These are phyloP conservation scores for Argya squamiceps DNA, from an alignment of 2,797 vertebrate species.

Conservation along the genomic window DNA sequence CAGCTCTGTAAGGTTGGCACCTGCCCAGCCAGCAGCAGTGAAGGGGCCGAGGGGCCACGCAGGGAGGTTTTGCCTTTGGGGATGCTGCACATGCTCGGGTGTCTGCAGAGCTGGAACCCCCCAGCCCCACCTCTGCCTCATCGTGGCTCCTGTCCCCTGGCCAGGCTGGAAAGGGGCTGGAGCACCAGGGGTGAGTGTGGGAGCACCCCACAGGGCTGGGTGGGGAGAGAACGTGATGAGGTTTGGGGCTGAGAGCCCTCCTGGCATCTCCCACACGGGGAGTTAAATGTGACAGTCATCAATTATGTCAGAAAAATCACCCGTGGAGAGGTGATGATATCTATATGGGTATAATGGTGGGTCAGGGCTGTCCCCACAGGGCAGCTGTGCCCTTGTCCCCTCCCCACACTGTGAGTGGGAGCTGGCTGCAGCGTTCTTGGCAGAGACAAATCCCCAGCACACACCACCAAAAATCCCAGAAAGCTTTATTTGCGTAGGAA, in stretches of 20 bases:
- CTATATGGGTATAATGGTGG: neutral
- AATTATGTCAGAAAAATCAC: neutral
- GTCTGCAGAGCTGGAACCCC: fast-evolving
- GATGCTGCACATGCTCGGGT: neutral
- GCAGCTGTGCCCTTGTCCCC: neutral
- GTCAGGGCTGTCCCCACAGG: neutral
- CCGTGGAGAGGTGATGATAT: fast-evolving
- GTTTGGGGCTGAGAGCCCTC: neutral
- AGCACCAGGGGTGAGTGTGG: neutral
- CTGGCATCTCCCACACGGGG: fast-evolving
- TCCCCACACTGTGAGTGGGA: neutral
- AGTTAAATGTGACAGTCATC: neutral
- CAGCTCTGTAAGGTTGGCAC: conserved; percentile 29
- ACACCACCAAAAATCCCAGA: conserved; percentile 42
- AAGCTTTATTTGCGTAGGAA: conserved; percentile 66
- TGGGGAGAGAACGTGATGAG: neutral
- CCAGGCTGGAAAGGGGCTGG: neutral
- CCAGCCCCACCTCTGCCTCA: fast-evolving
- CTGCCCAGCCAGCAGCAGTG: neutral
- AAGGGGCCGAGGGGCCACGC: neutral
- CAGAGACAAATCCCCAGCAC: neutral
- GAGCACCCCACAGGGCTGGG: neutral
- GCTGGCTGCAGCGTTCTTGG: neutral
- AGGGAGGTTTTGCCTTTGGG: neutral
- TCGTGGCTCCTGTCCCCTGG: neutral